phyloP scores from a whole-genome alignment of 1,140 invertebrate genomes.

The Melitaea cinxia region DNA sequence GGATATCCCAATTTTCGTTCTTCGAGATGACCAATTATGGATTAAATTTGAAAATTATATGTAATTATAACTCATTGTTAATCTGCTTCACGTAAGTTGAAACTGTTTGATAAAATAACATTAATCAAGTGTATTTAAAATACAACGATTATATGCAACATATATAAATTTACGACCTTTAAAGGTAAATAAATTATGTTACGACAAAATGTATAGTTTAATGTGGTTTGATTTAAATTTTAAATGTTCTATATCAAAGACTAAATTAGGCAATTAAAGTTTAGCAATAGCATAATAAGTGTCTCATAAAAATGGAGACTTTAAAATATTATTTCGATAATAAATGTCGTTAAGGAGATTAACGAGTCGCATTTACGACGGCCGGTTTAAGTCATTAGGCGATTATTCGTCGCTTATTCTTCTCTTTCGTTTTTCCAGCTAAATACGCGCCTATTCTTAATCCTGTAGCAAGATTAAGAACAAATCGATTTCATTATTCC shows the following conservation, averaged over 20 bases:
- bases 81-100: slow-evolving; percentile 26
- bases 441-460: slow-evolving; percentile 54
- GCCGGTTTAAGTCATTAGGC: slow-evolving; percentile 38
- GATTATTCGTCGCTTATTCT: slow-evolving; percentile 49
- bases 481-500: slow-evolving; percentile 59
- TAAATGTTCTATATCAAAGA: not conserved
- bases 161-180: not conserved
- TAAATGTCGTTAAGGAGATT: slow-evolving; percentile 48
- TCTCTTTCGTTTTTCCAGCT: slow-evolving; percentile 56
- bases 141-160: slow-evolving; percentile 47
- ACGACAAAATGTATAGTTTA: not conserved
- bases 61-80: slow-evolving; percentile 16
- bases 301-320: slow-evolving; percentile 14
- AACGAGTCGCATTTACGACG: slow-evolving; percentile 40
- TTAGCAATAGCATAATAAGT: slow-evolving; percentile 20
- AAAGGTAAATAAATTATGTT: slow-evolving; percentile 4
- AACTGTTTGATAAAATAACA: not conserved
- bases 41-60: slow-evolving; percentile 5
- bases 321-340: slow-evolving; percentile 35
- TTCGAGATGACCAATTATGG: slow-evolving; percentile 38
- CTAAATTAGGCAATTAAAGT: slow-evolving; percentile 11
- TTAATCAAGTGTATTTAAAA: slow-evolving; percentile 44
- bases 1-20: slow-evolving; percentile 3
- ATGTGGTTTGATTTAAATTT: not conserved
- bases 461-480: slow-evolving; percentile 55